A percentile compares a stretch with the other conserved stretches of the same genome.
phyloP scores from a whole-genome alignment of 1,140 invertebrate species.

The Andrena cerasifolii region DNA sequence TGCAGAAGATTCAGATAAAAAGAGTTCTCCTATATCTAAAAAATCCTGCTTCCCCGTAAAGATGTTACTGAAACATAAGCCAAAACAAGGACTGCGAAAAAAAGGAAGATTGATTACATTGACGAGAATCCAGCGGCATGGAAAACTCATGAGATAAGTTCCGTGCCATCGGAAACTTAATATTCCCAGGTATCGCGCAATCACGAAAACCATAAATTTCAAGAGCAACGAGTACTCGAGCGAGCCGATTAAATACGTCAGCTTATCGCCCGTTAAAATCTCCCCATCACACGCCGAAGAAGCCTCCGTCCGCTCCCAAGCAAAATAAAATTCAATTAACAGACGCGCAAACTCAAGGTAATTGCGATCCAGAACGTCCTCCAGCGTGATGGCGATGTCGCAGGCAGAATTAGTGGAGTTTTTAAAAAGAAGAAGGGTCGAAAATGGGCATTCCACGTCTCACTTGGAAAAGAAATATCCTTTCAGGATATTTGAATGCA shows the following conservation, averaged over 20 bases:
- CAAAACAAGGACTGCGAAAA: too few relatives aligned
- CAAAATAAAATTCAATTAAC: conserved; percentile 15
- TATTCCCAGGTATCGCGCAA: neutral
- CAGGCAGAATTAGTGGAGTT: neutral
- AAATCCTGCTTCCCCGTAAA: neutral
- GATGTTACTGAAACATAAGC: neutral
- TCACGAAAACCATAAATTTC: conserved; percentile 27
- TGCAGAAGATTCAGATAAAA: too few relatives aligned
- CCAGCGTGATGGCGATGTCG: neutral
- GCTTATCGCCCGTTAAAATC: conserved; percentile 18
- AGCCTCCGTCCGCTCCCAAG: neutral
- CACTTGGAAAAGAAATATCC: too few relatives aligned
- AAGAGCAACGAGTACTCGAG: conserved; percentile 1
- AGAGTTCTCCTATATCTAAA: too few relatives aligned
- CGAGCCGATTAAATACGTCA: conserved; percentile 17
- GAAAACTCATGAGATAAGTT: neutral
- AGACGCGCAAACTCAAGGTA: too few relatives aligned
- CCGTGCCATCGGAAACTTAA: neutral
- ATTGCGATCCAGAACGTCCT: neutral
- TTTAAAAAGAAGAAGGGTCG: too few relatives aligned
- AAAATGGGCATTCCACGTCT: too few relatives aligned
- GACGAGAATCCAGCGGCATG: too few relatives aligned
- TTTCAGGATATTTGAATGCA: too few relatives aligned
- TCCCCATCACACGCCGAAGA: neutral
- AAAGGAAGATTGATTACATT: neutral